These are phyloP conservation scores for Mobula hypostoma DNA, from an alignment of 2,113 vertebrate species.

Conservation along the genomic window DNA sequence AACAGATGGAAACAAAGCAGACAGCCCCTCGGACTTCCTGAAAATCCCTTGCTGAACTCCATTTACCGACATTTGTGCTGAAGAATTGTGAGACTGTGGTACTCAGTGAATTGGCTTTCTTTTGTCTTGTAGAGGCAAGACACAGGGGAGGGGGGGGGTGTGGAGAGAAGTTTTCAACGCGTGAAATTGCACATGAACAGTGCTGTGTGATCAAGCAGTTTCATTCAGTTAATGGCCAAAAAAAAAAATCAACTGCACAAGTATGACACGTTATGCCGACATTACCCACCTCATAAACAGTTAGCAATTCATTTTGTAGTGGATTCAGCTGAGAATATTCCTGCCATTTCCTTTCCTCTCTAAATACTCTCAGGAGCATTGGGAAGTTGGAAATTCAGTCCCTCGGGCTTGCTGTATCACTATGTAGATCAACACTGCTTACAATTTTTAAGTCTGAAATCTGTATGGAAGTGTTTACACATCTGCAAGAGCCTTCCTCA, in stretches of 20 bases:
- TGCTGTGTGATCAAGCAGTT: not conserved
- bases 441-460: too few species aligned
- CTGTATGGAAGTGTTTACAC: too few species aligned
- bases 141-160: not conserved
- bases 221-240: not conserved
- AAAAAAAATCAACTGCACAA: not conserved
- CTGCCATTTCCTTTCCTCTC: too few species aligned
- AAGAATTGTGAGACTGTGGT: not conserved
- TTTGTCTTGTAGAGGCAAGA: not conserved
- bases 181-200: conserved; percentile 17
- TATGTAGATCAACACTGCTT: not conserved
- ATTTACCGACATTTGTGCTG: not conserved
- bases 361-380: too few species aligned
- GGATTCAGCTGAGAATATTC: too few species aligned
- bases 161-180: not conserved
- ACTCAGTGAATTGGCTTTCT: not conserved
- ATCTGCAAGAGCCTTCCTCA: not conserved
- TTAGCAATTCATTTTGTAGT: not conserved
- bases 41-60: not conserved
- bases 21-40: not conserved
- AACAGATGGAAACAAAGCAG: not conserved
- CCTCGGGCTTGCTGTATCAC: not conserved
- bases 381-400: not conserved
- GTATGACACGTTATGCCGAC: not conserved
- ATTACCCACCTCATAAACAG: not conserved